These are phyloP conservation scores for Cyclura pinguis DNA, from an alignment of 2,797 vertebrate species.

Conservation along the genomic window DNA sequence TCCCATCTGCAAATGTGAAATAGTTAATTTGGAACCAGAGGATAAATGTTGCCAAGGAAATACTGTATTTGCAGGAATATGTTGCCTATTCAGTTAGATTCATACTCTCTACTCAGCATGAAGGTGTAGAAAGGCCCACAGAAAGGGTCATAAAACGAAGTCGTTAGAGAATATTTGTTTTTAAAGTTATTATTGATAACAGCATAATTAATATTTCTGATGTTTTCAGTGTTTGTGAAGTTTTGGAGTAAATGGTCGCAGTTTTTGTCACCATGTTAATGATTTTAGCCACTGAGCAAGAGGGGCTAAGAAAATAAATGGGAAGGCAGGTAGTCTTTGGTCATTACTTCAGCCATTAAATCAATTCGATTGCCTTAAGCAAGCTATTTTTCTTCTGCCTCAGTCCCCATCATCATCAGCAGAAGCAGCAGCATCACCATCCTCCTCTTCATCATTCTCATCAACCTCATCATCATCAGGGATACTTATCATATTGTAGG, in stretches of 20 bases:
- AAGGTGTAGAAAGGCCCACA: constrained; percentile 43
- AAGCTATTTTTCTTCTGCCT: neutral
- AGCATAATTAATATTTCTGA: constrained; percentile 66
- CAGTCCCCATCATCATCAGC: too few species aligned
- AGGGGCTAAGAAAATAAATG: neutral
- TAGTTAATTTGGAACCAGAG: neutral
- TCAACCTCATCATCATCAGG: too few species aligned
- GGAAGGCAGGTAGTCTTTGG: neutral
- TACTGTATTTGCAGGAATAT: constrained; percentile 40
- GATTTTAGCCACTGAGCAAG: neutral
- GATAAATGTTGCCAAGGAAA: constrained; percentile 45
- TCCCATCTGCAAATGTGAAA: neutral
- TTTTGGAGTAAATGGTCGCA: constrained; percentile 61
- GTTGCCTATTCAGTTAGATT: constrained; percentile 6
- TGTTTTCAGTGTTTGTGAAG: constrained; percentile 63
- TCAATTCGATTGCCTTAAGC: neutral
- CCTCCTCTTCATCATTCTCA: too few species aligned
- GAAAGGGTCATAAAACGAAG: constrained; percentile 69
- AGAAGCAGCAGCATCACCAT: too few species aligned
- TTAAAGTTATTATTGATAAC: constrained; percentile 68
- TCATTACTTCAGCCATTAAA: too few species aligned
- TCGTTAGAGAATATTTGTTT: constrained; percentile 66
- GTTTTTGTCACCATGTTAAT: constrained; percentile 51
- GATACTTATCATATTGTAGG: too few species aligned
- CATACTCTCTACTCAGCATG: constrained; percentile 45